Evolutionary conservation across 2,797 vertebrate genomes (phyloP).

Genomic region (Cynopterus sphinx): DNA sequence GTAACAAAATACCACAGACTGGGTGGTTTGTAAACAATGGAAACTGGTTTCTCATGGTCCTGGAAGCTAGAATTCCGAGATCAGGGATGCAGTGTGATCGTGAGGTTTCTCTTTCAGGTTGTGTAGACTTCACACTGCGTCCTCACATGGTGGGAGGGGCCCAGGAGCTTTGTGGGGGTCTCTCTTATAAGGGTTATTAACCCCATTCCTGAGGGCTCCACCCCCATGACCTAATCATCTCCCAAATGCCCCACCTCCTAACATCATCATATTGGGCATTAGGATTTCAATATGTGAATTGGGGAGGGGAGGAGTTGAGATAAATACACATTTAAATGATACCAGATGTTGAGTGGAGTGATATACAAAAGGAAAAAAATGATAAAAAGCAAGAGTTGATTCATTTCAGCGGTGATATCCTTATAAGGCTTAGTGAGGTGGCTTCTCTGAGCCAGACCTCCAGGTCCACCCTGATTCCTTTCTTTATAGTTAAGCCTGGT

Average conservation of each 20-base stretch:
- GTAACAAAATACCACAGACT: too few relatives aligned
- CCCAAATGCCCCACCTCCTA: background rate
- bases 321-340: background rate
- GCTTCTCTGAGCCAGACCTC: background rate
- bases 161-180: background rate
- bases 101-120: background rate
- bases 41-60: background rate
- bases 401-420: background rate
- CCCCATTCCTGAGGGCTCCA: background rate
- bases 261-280: background rate
- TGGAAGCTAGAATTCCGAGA: background rate
- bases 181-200: background rate
- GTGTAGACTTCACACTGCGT: background rate
- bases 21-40: background rate
- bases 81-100: background rate
- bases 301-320: too few relatives aligned
- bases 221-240: background rate
- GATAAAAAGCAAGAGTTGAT: background rate
- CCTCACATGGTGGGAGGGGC: background rate
- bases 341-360: background rate
- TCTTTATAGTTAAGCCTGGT: constrained; percentile 1
- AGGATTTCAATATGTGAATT: background rate
- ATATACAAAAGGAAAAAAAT: background rate
- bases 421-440: background rate
- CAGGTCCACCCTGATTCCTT: background rate